Percentiles rank a stretch among this genome's conserved stretches.
Conservation (phyloP, 2,888 invertebrate species). For the Trachelus tabidus region DNA sequence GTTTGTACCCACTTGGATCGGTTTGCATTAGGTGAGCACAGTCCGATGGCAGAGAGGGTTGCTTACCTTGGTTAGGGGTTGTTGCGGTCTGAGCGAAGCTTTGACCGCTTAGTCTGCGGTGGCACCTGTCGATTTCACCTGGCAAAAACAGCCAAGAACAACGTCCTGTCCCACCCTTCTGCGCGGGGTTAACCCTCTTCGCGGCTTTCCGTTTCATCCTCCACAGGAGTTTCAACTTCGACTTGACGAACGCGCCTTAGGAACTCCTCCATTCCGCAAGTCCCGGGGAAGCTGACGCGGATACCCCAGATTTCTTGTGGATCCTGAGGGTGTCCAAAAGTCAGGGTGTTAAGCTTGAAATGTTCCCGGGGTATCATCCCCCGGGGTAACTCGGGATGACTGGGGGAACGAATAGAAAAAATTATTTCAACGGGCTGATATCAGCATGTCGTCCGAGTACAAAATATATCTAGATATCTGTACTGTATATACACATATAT, state of each 20-base stretch:
- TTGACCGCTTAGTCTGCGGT: slow-evolving; percentile 48
- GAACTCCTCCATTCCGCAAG: neutral
- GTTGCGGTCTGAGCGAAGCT: slow-evolving; percentile 24
- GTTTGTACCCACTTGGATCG: neutral
- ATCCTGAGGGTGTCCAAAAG: neutral
- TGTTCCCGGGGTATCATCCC: neutral
- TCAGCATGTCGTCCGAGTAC: neutral
- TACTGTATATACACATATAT: neutral
- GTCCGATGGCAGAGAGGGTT: neutral
- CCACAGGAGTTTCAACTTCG: neutral
- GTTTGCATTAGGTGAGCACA: neutral
- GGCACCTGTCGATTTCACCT: slow-evolving; percentile 56
- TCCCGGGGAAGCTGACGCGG: neutral
- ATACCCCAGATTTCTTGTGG: neutral
- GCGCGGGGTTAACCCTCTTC: neutral
- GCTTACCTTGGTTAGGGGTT: neutral
- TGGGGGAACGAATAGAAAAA: neutral
- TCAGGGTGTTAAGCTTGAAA: neutral
- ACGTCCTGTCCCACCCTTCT: neutral
- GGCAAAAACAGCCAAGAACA: slow-evolving; percentile 35
- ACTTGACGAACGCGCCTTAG: neutral
- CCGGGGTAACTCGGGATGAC: neutral
- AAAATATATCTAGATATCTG: neutral
- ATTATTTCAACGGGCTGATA: neutral
- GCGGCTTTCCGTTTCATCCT: neutral